Base-by-base conservation (phyloP, 2,113 vertebrate species). In the Syngnathus typhle region DNA sequence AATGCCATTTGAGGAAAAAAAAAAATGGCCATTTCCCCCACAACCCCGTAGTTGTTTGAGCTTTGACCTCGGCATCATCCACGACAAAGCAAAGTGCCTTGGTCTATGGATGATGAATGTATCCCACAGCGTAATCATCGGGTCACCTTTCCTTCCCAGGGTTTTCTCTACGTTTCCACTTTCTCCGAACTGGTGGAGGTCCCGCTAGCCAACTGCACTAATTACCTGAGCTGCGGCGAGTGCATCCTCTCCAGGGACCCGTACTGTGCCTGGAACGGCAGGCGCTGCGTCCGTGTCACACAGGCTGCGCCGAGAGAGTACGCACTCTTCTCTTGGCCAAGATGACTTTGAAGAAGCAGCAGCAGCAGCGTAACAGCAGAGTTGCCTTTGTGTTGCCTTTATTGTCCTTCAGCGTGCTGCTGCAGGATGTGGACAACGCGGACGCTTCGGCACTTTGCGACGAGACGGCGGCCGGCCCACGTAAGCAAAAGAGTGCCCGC, bases 231-330 rank as follows among this genome's bases (percentile, higher is more conserved):
- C 91, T 99, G 96, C 1, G 95, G 94, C 11, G 96, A 99, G 65
- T 99, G 96, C 9, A 72, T 99, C 74, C 91, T 99, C 27, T 92
- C 95, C 2, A 93, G 96, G 70, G 96, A 99, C 78, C 96, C 96
- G 5, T 98, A 96, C 90, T 99, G 96, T 0, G 95, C 92, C 7
- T 99, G 96, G 96, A 92, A 77, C 4, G 84, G 83, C 55, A 88
- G 76, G 0, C 81, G 82, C 69, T 99, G 96, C 76, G 83, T 32
- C n/a, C 90, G 79, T 46, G 1, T 87, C 67, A 88, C 84, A 66
- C 67, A 61, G 59, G 69, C 77, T 65, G 63, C 81, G 11, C 15
- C 79, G n/a, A 88, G 77, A 71, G 89, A 79, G 91, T 92, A 73
- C 55, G 87, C 59, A 66, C 23, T 69, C 8, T 41, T 39, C 11